Evolutionary conservation across 1,140 invertebrate genomes (phyloP).

Genomic region (Chymomyza costata): DNA sequence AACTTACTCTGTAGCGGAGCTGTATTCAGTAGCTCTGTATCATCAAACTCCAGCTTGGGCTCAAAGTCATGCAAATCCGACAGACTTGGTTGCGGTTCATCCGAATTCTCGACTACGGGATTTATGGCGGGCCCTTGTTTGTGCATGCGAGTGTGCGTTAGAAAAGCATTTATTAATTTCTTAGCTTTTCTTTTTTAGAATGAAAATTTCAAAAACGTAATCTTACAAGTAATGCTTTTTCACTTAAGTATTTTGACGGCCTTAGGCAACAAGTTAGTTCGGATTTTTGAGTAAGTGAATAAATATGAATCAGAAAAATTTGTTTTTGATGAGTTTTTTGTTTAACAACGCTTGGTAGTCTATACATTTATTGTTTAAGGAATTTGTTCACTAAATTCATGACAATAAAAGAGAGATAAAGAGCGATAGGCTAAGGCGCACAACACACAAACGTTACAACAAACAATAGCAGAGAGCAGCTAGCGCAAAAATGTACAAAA

Average conservation of each 20-base stretch:
- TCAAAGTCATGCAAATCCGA: slow-evolving; percentile 95
- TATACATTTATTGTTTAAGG: slow-evolving; percentile 16
- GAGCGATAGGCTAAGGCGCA: slow-evolving; percentile 22
- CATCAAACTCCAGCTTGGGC: slow-evolving; percentile 96
- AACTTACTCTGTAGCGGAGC: slow-evolving; percentile 58
- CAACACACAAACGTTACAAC: slow-evolving; percentile 26
- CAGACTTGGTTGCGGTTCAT: slow-evolving; percentile 90
- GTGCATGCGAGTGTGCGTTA: slow-evolving; percentile 16
- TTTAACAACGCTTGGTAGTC: slow-evolving; percentile 27
- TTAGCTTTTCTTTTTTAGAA: slow-evolving; percentile 46
- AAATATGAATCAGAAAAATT: slow-evolving; percentile 63
- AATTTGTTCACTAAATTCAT: slow-evolving; percentile 25
- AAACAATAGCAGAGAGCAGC: slow-evolving; percentile 8
- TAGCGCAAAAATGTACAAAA: no score
- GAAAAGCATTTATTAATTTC: slow-evolving; percentile 59
- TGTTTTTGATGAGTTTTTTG: slow-evolving; percentile 56
- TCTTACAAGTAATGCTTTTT: slow-evolving; percentile 66
- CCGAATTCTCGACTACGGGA: slow-evolving; percentile 78
- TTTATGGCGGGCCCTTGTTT: slow-evolving; percentile 69
- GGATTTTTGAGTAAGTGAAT: slow-evolving; percentile 64
- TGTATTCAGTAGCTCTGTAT: slow-evolving; percentile 82
- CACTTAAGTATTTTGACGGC: slow-evolving; percentile 71
- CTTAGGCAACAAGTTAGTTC: slow-evolving; percentile 71
- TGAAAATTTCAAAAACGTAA: slow-evolving; percentile 62
- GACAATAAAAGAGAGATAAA: slow-evolving; percentile 13